phyloP scores from a whole-genome alignment of 2,888 invertebrate genomes.

The Aquatica leii region DNA sequence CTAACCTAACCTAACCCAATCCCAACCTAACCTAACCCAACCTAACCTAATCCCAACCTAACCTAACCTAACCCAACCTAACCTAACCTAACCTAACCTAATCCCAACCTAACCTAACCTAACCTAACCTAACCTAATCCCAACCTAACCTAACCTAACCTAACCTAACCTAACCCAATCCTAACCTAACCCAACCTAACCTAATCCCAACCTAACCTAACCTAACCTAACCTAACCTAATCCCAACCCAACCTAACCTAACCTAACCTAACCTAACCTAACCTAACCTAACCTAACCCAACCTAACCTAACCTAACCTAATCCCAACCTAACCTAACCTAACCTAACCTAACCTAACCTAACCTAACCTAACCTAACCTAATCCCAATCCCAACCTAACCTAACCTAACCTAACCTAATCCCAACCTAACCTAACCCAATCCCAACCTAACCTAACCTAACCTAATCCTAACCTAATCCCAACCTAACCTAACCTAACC shows the following conservation, averaged over 20 bases:
- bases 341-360: conserved; percentile 25
- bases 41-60: too few species aligned
- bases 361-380: conserved; percentile 10
- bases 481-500: conserved; percentile 16
- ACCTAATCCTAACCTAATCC: too few species aligned
- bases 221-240: conserved; percentile 40
- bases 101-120: too few species aligned
- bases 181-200: conserved; percentile 33
- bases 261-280: too few species aligned
- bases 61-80: too few species aligned
- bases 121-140: conserved; percentile 26
- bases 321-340: conserved; percentile 30
- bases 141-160: conserved; percentile 34
- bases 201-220: conserved; percentile 39
- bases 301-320: conserved; percentile 37
- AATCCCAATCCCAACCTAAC: conserved; percentile 27
- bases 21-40: too few species aligned
- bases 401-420: conserved; percentile 34
- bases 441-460: too few species aligned
- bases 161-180: conserved; percentile 13
- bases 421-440: conserved; percentile 37
- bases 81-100: too few species aligned
- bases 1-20: too few species aligned
- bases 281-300: conserved; percentile 39
- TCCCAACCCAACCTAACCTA: conserved; percentile 39